phyloP scores from a whole-genome alignment of 2,797 vertebrate species.

The Adrianichthys oophorus region DNA sequence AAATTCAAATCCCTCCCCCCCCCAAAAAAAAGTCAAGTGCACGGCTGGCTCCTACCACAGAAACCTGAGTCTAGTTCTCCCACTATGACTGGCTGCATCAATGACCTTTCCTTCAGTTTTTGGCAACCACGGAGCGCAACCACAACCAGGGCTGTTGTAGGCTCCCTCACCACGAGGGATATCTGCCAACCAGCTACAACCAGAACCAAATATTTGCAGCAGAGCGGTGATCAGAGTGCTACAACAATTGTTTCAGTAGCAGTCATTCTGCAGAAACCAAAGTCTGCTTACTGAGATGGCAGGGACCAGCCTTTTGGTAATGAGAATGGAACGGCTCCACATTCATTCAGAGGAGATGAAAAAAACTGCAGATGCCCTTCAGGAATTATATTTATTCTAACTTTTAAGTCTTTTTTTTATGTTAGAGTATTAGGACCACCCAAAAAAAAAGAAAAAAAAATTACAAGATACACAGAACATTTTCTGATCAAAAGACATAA shows the following conservation, averaged over 20 bases:
- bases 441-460: no score
- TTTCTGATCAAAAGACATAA: no score
- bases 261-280: slow-evolving; percentile 49
- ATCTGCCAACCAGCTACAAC: slow-evolving; percentile 51
- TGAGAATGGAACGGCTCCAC: slow-evolving; percentile 48
- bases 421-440: no score
- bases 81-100: slow-evolving; percentile 51
- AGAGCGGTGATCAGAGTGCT: slow-evolving; percentile 61
- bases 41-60: slow-evolving; percentile 40
- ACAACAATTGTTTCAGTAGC: slow-evolving; percentile 57
- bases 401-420: no score
- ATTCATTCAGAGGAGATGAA: slow-evolving; percentile 31
- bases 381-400: slow-evolving; percentile 10
- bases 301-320: slow-evolving; percentile 43
- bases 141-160: slow-evolving; percentile 51
- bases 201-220: slow-evolving; percentile 60
- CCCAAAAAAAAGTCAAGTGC: slow-evolving; percentile 15
- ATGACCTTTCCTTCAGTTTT: slow-evolving; percentile 62
- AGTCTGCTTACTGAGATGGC: slow-evolving; percentile 49
- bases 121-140: slow-evolving; percentile 57
- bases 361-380: slow-evolving; percentile 8
- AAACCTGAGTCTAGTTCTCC: slow-evolving; percentile 49
- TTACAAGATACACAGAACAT: no score
- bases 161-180: slow-evolving; percentile 53
- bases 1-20: slow-evolving; percentile 32